Evolutionary conservation across 2,797 vertebrate species (phyloP).

Genomic region (Acrocephalus scirpaceus): DNA sequence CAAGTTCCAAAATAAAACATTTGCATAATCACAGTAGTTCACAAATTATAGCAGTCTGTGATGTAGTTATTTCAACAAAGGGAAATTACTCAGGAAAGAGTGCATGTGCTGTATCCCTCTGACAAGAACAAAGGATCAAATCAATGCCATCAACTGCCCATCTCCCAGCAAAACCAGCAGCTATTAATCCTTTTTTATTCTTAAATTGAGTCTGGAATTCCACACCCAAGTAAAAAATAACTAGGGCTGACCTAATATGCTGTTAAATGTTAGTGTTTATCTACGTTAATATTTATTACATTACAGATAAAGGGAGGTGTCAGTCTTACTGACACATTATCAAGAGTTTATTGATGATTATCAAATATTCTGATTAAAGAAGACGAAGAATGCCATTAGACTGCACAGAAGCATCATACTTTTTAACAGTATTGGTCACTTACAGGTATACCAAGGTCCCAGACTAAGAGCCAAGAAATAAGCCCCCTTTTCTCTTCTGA

Average conservation of each 20-base stretch:
- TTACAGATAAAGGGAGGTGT: background rate
- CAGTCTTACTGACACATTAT: background rate
- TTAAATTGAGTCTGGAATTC: background rate
- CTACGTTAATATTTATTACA: background rate
- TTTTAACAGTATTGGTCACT: background rate
- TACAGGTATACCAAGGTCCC: background rate
- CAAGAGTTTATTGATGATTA: background rate
- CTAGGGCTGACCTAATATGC: background rate
- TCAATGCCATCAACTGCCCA: background rate
- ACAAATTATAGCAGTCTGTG: too few species aligned
- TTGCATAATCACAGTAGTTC: background rate
- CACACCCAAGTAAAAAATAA: background rate
- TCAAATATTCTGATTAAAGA: background rate
- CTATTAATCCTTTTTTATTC: background rate
- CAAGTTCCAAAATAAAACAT: background rate
- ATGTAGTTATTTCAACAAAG: background rate
- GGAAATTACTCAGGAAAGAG: background rate
- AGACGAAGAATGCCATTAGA: background rate
- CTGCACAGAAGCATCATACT: background rate
- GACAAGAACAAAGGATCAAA: background rate
- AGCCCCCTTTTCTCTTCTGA: background rate
- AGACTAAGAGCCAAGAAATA: background rate
- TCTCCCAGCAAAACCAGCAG: background rate
- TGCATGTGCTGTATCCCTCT: background rate
- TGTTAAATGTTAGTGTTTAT: background rate